Evolutionary conservation across 1,140 invertebrate species (phyloP), one percentile per base, ranked within the genome.

Genomic region (Euglossa dilemma): DNA sequence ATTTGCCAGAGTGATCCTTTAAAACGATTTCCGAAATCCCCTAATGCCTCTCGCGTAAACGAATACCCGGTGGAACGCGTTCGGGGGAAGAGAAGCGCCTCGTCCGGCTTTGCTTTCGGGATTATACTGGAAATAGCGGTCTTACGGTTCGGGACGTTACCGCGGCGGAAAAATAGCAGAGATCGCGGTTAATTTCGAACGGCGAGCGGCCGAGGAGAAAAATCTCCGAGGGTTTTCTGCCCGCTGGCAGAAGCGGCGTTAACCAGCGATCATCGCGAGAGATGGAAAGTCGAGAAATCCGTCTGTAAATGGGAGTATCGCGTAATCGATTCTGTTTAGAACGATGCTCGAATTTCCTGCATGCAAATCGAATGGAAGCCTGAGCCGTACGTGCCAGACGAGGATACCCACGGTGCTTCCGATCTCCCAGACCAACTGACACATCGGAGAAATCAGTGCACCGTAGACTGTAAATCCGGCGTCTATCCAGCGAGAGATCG

Each of bases 391-490:
- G 63, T 25, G 56, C 25, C 52, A 25, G 36, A 14, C 80, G 36
- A n/a, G 72, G 63, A 66, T 45, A 28, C 43, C 69, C 36, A 11
- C 25, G 52, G 8, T 47, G 70, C 52, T 56, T 25, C n/a, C 28
- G n/a, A 52, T 67, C 64, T 66, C 36, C 20, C 64, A 45, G 47
- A 16, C 36, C 45, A n/a, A 45, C 77, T 16, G 57, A 52, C 59
- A 75, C 70, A 47, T 81, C 69, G 69, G 82, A 76, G 83, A 83
- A 89, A 89, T 87, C 85, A 81, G 81, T 64, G 63, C 66, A 83
- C 71, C 83, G 77, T 78, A 61, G 84, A 85, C 81, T 63, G 69
- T 71, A 84, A 89, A 84, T 85, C 84, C 69, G 85, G 83, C 83
- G 74, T 80, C 87, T 87, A 86, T 77, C 77, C 70, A 36, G 8